A percentile compares a stretch with the other conserved stretches of the same genome.
These are phyloP conservation scores for Macquaria australasica DNA, from an alignment of 2,113 vertebrate species.

Conservation along the genomic window DNA sequence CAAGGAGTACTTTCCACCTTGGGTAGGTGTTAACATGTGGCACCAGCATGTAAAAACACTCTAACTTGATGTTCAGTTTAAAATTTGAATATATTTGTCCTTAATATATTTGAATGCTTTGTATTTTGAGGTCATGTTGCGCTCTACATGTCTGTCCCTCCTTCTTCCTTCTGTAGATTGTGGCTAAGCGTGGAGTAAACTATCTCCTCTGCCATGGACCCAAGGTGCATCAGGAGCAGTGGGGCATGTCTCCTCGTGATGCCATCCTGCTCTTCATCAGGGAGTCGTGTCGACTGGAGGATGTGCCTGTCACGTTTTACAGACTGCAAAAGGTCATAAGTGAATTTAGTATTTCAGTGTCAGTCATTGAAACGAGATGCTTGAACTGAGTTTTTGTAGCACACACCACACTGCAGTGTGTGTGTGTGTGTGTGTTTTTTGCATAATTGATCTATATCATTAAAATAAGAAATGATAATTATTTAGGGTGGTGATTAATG, in stretches of 20 bases:
- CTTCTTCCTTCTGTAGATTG: constrained; percentile 80
- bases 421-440: neutral
- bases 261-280: constrained; percentile 89
- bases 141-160: neutral
- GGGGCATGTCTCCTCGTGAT: constrained; percentile 87
- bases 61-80: neutral
- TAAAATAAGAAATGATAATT: neutral
- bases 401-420: neutral
- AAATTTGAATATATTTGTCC: neutral
- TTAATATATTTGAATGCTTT: neutral
- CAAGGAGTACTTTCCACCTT: constrained; percentile 91
- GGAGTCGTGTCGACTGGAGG: constrained; percentile 90
- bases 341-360: neutral
- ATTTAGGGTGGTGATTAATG: neutral
- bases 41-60: neutral
- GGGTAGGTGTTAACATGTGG: constrained; percentile 83
- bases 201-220: constrained; percentile 91
- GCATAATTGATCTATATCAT: neutral
- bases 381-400: neutral
- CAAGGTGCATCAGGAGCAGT: constrained; percentile 89
- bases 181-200: constrained; percentile 88
- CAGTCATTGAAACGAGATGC: neutral
- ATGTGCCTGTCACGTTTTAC: constrained; percentile 93
- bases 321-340: constrained; percentile 89
- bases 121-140: neutral